phyloP scores from a whole-genome alignment of 2,113 vertebrate species.

The Halcyon malimbica region DNA sequence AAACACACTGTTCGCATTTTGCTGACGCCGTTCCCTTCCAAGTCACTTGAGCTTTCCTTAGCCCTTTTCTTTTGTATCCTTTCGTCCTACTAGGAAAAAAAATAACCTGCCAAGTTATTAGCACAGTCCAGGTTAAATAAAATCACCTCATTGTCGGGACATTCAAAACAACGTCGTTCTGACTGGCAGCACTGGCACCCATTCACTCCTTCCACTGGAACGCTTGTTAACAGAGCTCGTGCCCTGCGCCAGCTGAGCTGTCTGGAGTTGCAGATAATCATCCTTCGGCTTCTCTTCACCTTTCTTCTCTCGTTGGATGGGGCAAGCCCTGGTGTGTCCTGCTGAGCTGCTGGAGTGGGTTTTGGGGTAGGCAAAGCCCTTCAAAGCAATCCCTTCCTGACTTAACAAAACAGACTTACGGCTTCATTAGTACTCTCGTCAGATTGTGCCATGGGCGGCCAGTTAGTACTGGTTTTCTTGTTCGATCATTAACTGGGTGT shows the following conservation, averaged over 20 bases:
- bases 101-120: neutral
- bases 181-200: neutral
- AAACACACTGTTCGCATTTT: neutral
- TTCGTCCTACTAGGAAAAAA: neutral
- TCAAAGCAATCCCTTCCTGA: neutral
- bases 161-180: neutral
- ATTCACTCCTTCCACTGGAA: neutral
- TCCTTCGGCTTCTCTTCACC: neutral
- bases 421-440: neutral
- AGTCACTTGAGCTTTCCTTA: neutral
- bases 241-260: neutral
- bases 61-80: neutral
- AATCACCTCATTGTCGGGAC: neutral
- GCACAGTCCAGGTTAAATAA: neutral
- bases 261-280: neutral
- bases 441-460: neutral
- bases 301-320: neutral
- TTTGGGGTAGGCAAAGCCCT: neutral
- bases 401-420: neutral
- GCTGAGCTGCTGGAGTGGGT: neutral
- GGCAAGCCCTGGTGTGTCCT: neutral
- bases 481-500: conserved; percentile 14
- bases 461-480: neutral
- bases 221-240: neutral
- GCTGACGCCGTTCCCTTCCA: neutral